phyloP scores from a whole-genome alignment of 2,888 invertebrate genomes.

The Phortica magna region DNA sequence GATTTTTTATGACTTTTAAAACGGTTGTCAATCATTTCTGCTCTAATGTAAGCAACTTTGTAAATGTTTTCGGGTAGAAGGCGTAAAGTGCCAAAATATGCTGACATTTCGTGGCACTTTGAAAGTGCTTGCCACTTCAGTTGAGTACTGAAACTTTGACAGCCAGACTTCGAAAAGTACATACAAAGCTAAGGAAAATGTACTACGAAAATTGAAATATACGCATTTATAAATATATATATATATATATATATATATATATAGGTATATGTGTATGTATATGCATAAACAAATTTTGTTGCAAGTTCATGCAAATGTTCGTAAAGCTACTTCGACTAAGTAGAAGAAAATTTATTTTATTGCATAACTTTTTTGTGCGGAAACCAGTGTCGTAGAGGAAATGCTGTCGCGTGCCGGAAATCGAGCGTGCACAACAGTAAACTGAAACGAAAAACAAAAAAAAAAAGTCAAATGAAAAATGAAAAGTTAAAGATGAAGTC shows the following conservation, averaged over 20 bases:
- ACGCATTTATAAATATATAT: too few species aligned
- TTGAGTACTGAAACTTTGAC: too few species aligned
- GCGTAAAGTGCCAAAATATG: neutral
- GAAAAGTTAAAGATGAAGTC: neutral
- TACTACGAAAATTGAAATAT: too few species aligned
- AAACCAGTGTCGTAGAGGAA: neutral
- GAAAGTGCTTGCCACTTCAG: too few species aligned
- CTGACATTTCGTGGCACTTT: neutral
- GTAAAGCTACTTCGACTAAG: slow-evolving; percentile 43
- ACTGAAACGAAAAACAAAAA: neutral
- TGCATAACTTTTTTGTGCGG: slow-evolving; percentile 62
- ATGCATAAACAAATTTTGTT: slow-evolving; percentile 23
- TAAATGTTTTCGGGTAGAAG: too few species aligned
- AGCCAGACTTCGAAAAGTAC: too few species aligned
- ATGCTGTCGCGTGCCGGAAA: neutral
- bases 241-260: too few species aligned
- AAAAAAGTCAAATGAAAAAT: neutral
- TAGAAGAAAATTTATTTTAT: slow-evolving; percentile 70
- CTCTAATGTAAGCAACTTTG: neutral
- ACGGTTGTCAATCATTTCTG: slow-evolving; percentile 39
- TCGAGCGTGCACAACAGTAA: neutral
- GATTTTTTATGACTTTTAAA: slow-evolving; percentile 43
- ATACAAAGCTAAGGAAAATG: too few species aligned
- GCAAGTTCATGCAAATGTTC: neutral
- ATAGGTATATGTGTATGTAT: neutral